Conservation (phyloP, 2,113 vertebrate species). For the Nannobrachium achirus region DNA sequence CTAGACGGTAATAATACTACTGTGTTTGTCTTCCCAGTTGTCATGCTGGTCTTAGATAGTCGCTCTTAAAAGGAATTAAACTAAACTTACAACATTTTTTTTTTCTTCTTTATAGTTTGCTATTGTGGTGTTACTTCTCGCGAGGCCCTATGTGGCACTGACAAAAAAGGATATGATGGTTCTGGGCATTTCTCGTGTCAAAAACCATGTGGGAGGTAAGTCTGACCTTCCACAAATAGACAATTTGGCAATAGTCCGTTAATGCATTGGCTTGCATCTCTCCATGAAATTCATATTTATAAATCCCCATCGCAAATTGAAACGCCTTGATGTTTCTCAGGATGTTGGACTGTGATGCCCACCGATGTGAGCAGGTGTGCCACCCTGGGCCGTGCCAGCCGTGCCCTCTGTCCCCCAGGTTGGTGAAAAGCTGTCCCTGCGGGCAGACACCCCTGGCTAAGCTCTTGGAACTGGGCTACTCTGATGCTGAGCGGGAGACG, state of each 20-base stretch:
- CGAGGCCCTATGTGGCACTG: constrained; percentile 88
- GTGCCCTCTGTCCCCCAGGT: constrained; percentile 86
- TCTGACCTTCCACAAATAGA: background rate
- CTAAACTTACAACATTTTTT: background rate
- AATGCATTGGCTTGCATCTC: background rate
- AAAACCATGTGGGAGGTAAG: constrained; percentile 93
- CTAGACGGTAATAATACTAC: too few species aligned
- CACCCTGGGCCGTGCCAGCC: constrained; percentile 87
- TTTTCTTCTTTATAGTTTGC: constrained; percentile 72
- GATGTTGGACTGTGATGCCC: constrained; percentile 89
- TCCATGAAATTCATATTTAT: background rate
- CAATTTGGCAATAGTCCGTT: background rate
- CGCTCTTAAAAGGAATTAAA: too few species aligned
- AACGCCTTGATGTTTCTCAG: constrained; percentile 42
- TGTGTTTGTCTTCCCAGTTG: background rate
- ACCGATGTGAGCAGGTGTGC: constrained; percentile 88
- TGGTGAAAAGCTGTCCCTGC: constrained; percentile 90
- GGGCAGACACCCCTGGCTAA: constrained; percentile 90
- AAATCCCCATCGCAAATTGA: background rate
- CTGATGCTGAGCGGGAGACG: constrained; percentile 81
- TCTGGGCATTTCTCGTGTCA: constrained; percentile 90
- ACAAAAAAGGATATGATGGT: constrained; percentile 84
- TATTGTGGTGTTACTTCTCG: constrained; percentile 88
- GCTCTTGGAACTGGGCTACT: constrained; percentile 89
- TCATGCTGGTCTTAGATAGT: background rate